phyloP scores from a whole-genome alignment of 2,113 vertebrate genomes.

The Ameiurus melas region DNA sequence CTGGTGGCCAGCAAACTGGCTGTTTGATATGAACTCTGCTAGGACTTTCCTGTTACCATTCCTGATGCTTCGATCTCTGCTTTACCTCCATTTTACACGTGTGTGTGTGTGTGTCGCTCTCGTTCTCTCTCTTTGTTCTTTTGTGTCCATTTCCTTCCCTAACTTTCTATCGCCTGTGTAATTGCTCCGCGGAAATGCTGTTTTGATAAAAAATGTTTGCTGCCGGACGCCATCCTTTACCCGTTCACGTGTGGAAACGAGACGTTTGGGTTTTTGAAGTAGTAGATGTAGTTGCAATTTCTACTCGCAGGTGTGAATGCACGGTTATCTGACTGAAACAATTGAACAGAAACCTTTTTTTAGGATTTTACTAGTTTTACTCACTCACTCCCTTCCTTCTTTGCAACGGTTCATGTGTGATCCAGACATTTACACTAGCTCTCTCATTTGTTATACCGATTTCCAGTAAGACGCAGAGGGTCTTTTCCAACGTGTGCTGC shows the following conservation, averaged over 20 bases:
- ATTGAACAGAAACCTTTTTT: constrained; percentile 64
- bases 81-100: constrained; percentile 51
- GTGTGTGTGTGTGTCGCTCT: constrained; percentile 59
- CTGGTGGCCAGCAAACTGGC: constrained; percentile 97
- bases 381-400: constrained; percentile 55
- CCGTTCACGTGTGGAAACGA: constrained; percentile 66
- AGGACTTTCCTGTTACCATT: constrained; percentile 73
- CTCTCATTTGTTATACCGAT: constrained; percentile 65
- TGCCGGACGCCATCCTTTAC: constrained; percentile 70
- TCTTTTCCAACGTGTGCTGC: constrained; percentile 64
- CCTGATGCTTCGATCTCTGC: constrained; percentile 73
- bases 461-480: constrained; percentile 58
- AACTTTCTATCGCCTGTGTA: constrained; percentile 28
- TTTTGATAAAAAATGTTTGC: constrained; percentile 69
- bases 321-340: constrained; percentile 46
- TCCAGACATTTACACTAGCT: constrained; percentile 74
- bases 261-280: constrained; percentile 55
- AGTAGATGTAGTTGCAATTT: constrained; percentile 58
- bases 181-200: constrained; percentile 49
- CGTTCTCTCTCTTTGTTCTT: constrained; percentile 69
- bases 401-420: constrained; percentile 61
- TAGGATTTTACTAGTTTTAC: constrained; percentile 77
- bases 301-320: constrained; percentile 42
- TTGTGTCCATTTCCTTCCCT: constrained; percentile 53
- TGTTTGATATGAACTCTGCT: constrained; percentile 80